A percentile compares a stretch with the other conserved stretches of the same genome.
phyloP scores from a whole-genome alignment of 2,888 invertebrate genomes.

The Hesperia comma region DNA sequence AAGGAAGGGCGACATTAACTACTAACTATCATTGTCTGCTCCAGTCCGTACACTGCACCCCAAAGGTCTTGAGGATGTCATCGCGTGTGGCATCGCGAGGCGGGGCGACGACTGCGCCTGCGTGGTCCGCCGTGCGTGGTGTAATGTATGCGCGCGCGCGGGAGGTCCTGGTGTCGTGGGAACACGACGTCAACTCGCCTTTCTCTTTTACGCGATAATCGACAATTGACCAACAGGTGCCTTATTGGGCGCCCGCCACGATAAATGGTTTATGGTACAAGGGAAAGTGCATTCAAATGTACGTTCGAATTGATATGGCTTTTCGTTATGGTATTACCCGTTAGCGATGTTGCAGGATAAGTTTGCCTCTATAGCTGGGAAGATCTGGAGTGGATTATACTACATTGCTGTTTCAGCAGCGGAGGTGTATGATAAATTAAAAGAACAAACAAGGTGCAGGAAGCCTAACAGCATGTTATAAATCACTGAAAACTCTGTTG shows the following conservation, averaged over 20 bases:
- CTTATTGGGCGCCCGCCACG: slow-evolving; percentile 44
- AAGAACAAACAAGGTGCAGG: no score
- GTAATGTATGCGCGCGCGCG: slow-evolving; percentile 75
- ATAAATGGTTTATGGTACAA: slow-evolving; percentile 39
- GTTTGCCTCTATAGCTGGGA: not conserved
- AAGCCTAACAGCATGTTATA: no score
- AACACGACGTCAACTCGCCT: slow-evolving; percentile 60
- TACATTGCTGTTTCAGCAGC: no score
- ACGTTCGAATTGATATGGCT: slow-evolving; percentile 20
- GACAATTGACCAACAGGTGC: slow-evolving; percentile 49
- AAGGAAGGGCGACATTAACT: no score
- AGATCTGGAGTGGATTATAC: no score
- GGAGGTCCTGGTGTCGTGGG: slow-evolving; percentile 78
- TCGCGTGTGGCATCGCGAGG: slow-evolving; percentile 55
- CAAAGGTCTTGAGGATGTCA: slow-evolving; percentile 44
- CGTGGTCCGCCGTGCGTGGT: slow-evolving; percentile 42
- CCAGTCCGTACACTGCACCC: not conserved
- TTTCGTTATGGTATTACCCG: not conserved
- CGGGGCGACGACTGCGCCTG: slow-evolving; percentile 48
- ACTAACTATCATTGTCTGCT: no score
- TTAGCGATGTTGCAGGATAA: not conserved
- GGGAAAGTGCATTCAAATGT: slow-evolving; percentile 32
- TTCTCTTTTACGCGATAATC: slow-evolving; percentile 50
- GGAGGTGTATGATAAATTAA: no score
- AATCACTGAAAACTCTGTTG: no score